Evolutionary conservation across 2,888 invertebrate species (phyloP), one percentile per base, ranked within the genome.

Genomic region (Ditylenchus weischeri): DNA sequence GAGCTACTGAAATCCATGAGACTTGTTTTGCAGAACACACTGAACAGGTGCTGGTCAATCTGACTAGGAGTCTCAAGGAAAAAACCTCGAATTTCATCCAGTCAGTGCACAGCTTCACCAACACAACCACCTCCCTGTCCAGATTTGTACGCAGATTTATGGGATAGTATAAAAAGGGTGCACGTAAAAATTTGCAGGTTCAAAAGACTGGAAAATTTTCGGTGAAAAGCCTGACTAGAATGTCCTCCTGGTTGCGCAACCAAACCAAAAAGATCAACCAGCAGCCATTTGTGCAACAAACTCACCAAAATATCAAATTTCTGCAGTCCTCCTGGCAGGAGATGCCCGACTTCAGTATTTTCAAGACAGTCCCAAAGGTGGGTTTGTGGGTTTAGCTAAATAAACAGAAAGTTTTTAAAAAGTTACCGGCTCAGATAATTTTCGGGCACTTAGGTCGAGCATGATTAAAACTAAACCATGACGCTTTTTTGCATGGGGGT

Each of bases 191-290:
- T 51, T 51, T 51, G 23, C 51, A 51, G 51, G 51, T 51, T 51
- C 51, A 51, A 23, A n/a, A 51, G 19, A 51, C 51, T 6, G 51
- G 51, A 6, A 51, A 51, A 51, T 51, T 51, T 21, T 21, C 19
- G 19, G 51, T 51, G 23, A 51, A 51, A 23, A 23, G 51, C 19
- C 23, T 51, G 51, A 21, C 19, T 13, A n/a, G 23, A n/a, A 51
- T 51, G 51, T 51, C 51, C 7, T 51, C 51, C 23, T 51, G 51
- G 51, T 13, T 51, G 51, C 13, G 51, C 19, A 51, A 51, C 23
- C 51, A 51, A 13, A 51, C 51, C 23, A 7, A 15, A 51, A n/a
- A 21, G 7, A 51, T 51, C 7, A 6, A 51, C 19, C 8, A 51
- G 23, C 51, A 51, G 13, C 23, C 51, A 10, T 13, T 51, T 51